Conservation (phyloP, 2,797 vertebrate species). For the Eutrigla gurnardus region DNA sequence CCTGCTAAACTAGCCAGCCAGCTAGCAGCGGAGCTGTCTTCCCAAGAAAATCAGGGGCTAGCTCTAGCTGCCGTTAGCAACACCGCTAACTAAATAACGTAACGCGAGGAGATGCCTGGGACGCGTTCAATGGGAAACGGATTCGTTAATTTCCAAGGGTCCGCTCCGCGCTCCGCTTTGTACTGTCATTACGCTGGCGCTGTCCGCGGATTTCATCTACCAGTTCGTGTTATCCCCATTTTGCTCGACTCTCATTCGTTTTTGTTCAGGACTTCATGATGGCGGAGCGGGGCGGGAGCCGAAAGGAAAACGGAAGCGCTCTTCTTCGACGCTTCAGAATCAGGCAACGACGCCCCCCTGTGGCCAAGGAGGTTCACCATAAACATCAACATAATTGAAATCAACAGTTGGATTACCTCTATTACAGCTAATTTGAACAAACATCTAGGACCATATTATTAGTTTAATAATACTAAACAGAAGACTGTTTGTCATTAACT, state of each 20-base stretch:
- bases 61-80: constrained; percentile 64
- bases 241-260: constrained; percentile 76
- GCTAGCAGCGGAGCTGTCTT: constrained; percentile 40
- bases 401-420: background rate
- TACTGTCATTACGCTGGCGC: constrained; percentile 67
- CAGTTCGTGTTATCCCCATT: constrained; percentile 73
- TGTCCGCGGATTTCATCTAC: constrained; percentile 51
- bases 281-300: constrained; percentile 87
- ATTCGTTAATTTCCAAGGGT: constrained; percentile 57
- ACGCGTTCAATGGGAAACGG: constrained; percentile 55
- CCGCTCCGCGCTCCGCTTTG: constrained; percentile 61
- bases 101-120: constrained; percentile 45
- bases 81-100: constrained; percentile 69
- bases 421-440: background rate
- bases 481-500: background rate
- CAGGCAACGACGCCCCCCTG: constrained; percentile 19
- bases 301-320: constrained; percentile 82
- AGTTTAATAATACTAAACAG: background rate
- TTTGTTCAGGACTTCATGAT: constrained; percentile 88
- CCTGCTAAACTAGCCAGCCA: constrained; percentile 54
- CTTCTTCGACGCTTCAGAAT: constrained; percentile 66
- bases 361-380: constrained; percentile 13
- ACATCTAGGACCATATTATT: background rate
- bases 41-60: constrained; percentile 61
- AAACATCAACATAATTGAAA: background rate